Base-by-base conservation (phyloP, 1,140 invertebrate species). In the Lasioglossum baleicum region DNA sequence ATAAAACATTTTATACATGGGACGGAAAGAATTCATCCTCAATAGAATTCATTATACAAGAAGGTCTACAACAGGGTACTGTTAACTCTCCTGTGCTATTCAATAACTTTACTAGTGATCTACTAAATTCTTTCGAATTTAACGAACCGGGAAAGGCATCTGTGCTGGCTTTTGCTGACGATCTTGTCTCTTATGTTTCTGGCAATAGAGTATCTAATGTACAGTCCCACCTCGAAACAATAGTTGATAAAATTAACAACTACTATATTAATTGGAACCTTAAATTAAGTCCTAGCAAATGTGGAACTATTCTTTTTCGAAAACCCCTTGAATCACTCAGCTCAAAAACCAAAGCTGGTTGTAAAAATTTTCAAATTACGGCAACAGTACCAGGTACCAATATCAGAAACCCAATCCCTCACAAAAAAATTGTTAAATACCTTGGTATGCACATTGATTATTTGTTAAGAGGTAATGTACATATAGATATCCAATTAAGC, bases 261-360 rank as follows among this genome's bases (percentile, higher is more conserved):
- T 77, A 72, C 26, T 88, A 70, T 17, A 0, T 8, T 1, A 60
- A 15, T 0, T 87, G 85, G 83, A 88, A 85, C 35, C 72, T 88
- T 0, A 77, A 65, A 75, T 66, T 83, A 13, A 88, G 85, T 22
- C 13, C 56, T 26, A 8, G 0, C 20, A 87, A 87, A 79, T 85
- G 70, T 48, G 83, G 87, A 80, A 82, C 78, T 2, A 85, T 85
- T 10, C 67, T 83, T 15, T 87, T 85, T 15, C 77, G 75, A 1
- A 61, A 35, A 35, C 35, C 35, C 35, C 35, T 35, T 5, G 35
- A 2, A 35, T 4, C 2, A 1, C 35, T 35, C 35, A 3, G 3
- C 35, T 5, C 35, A 1, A 26, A 35, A 35, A 5, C 35, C 35
- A 35, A 35, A 35, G 35, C 35, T 4, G 35, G 35, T 35, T 4